phyloP scores from a whole-genome alignment of 37 sponge, comb jelly and placozoan genomes.

The Amphimedon queenslandica region DNA sequence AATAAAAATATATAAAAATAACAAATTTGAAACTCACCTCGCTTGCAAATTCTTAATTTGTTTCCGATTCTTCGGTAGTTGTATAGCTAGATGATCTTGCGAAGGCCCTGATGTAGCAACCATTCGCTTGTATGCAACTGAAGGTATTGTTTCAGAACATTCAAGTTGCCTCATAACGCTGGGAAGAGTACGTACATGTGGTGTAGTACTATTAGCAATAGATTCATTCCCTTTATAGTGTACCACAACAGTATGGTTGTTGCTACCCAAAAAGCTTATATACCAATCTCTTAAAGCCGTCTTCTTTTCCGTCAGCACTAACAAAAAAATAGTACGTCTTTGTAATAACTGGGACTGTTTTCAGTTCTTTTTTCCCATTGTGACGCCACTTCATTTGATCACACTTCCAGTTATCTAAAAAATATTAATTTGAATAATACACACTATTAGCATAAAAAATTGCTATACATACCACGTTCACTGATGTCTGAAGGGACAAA shows the following conservation, averaged over 20 bases:
- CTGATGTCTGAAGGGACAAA: too few species aligned
- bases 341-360: background rate
- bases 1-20: too few species aligned
- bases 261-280: background rate
- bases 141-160: background rate
- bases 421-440: too few species aligned
- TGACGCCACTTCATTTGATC: constrained; percentile 5
- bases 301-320: background rate
- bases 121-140: background rate
- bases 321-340: background rate
- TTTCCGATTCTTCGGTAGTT: background rate
- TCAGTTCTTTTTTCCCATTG: background rate
- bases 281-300: background rate
- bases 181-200: background rate
- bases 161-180: background rate
- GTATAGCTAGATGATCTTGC: too few species aligned
- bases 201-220: background rate
- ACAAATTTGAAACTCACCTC: too few species aligned
- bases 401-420: constrained; percentile 15
- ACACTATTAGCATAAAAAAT: too few species aligned
- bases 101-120: background rate
- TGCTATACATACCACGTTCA: too few species aligned
- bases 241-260: background rate
- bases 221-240: background rate
- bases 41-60: constrained; percentile 32